Evolutionary conservation across 2,888 invertebrate species (phyloP), one percentile per base, ranked within the genome.

Genomic region (Dryobota labecula): DNA sequence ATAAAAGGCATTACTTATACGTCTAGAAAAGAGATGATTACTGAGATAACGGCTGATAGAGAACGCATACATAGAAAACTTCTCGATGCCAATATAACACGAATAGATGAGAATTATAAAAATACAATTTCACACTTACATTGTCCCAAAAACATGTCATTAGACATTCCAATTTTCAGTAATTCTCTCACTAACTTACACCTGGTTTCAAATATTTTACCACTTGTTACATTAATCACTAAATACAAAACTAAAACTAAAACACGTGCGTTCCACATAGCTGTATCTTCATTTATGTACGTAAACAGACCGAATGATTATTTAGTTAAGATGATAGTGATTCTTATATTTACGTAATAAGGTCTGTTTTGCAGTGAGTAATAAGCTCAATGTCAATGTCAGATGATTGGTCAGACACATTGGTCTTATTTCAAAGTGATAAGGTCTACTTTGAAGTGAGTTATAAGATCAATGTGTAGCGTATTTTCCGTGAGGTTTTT

Each of bases 171-270:
- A 45, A 90, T 88, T 82, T 83, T 91, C 0, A 94, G 72, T 63
- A 94, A 76, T 57, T 94, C 94, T 5, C 94, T 90, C 4, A 91
- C 94, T 24, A 94, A 78, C 67, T 94, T 94, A 71, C 94, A 95
- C 78, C 94, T 86, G 0, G 93, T 93, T 4, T 94, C 94, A 73
- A 91, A 94, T 73, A 85, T 87, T 79, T 90, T 94, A 33, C 83
- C 86, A 82, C 73, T 66, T 24, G 84, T 86, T 63, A 82, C 47
- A 43, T 77, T 75, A 76, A 84, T 58, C 68, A 85, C 15, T 20
- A 77, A 80, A 80, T 62, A 70, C n/a, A 86, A 53, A 68, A 87
- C 57, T 64, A 88, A 74, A 74, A 88, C 47, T 51, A 87, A 68
- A 54, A 90, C 89, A 90, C 92, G 93, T 87, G 87, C 82, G 79